Percentiles rank a stretch among this genome's conserved stretches.
Evolutionary conservation across 1,140 invertebrate genomes (phyloP).

Genomic region (Cydia splendana): DNA sequence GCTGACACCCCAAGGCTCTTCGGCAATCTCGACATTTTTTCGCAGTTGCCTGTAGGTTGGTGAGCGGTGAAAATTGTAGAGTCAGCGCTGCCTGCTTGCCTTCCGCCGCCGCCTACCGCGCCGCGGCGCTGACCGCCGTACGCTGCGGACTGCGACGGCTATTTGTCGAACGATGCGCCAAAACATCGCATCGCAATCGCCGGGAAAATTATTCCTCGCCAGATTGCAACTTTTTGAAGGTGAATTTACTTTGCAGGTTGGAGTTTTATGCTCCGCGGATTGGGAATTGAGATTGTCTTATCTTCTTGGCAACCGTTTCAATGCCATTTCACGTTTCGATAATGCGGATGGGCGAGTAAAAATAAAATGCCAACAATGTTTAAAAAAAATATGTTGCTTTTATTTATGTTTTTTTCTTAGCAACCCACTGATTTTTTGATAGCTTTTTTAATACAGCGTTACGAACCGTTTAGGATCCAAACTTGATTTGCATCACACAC

Average conservation of each 20-base stretch:
- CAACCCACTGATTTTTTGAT: not conserved
- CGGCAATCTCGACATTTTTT: conserved; percentile 77
- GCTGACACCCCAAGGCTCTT: conserved; percentile 67
- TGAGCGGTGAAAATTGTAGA: conserved; percentile 64
- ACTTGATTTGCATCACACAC: not conserved
- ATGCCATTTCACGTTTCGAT: conserved; percentile 65
- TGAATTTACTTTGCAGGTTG: conserved; percentile 67
- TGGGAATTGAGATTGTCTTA: conserved; percentile 70
- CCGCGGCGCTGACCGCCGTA: not conserved
- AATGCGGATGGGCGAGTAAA: conserved; percentile 40
- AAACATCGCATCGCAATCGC: conserved; percentile 76
- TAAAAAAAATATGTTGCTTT: not conserved
- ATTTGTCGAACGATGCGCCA: conserved; percentile 77
- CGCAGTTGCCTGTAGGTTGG: conserved; percentile 51
- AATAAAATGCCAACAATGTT: conserved; percentile 28
- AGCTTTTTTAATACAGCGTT: not conserved
- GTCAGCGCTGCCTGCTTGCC: conserved; percentile 70
- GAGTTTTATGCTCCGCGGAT: conserved; percentile 69
- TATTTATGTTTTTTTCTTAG: not conserved
- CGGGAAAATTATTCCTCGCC: conserved; percentile 72
- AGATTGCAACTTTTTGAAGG: conserved; percentile 72
- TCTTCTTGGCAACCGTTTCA: conserved; percentile 69
- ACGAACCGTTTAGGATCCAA: not conserved
- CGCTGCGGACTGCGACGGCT: conserved; percentile 47
- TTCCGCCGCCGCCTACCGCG: conserved; percentile 45